Percentiles rank a stretch among this genome's conserved stretches.
phyloP scores from a whole-genome alignment of 2,113 vertebrate species.

The Sialia sialis region DNA sequence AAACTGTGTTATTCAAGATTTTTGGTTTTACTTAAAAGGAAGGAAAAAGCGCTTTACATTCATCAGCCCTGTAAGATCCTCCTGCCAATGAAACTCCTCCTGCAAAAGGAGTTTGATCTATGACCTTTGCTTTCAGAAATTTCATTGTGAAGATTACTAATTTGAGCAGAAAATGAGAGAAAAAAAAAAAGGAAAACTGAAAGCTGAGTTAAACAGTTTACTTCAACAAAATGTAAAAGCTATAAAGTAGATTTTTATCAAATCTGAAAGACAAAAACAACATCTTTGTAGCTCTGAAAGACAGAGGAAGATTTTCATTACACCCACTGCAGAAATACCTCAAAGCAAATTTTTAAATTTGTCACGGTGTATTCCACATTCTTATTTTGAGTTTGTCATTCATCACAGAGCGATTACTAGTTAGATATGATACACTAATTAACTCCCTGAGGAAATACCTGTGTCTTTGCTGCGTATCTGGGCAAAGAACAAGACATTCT shows the following conservation, averaged over 20 bases:
- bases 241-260: not conserved
- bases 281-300: conserved; percentile 1
- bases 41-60: not conserved
- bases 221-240: not conserved
- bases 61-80: not conserved
- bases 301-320: conserved; percentile 31
- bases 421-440: conserved; percentile 53
- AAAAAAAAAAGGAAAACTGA: not conserved
- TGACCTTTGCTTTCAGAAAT: not conserved
- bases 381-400: conserved; percentile 56
- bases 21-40: not conserved
- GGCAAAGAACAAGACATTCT: conserved; percentile 40
- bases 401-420: conserved; percentile 13
- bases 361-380: conserved; percentile 21
- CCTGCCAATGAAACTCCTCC: not conserved
- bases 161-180: not conserved
- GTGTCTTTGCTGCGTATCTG: conserved; percentile 1
- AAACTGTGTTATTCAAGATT: not conserved
- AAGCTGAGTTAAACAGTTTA: not conserved
- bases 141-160: not conserved
- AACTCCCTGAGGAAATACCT: conserved; percentile 52
- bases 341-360: conserved; percentile 42
- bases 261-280: not conserved
- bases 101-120: not conserved
- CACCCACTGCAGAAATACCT: conserved; percentile 29